Conservation (phyloP, 2,113 vertebrate species). For the Arenaria interpres region DNA sequence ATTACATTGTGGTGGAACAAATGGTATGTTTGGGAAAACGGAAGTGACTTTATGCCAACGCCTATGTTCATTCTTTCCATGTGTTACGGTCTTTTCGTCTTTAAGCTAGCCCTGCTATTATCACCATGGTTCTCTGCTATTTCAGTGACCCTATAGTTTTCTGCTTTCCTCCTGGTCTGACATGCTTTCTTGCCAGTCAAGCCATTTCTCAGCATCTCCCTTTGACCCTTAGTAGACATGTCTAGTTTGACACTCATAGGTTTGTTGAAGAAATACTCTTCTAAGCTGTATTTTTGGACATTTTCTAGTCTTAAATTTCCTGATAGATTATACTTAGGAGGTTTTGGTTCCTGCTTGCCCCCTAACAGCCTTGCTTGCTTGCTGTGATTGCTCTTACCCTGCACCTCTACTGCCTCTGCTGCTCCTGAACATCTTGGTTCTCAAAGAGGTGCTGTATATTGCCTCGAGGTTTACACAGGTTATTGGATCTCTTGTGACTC, state of each 20-base stretch:
- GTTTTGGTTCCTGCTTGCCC: neutral
- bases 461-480: neutral
- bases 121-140: neutral
- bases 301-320: neutral
- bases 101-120: neutral
- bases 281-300: neutral
- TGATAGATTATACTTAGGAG: neutral
- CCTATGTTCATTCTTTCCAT: neutral
- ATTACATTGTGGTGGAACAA: neutral
- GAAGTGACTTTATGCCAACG: neutral
- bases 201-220: neutral
- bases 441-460: neutral
- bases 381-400: neutral
- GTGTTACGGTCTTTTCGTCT: fast-evolving
- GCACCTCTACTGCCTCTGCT: neutral
- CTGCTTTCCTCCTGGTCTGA: neutral
- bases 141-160: neutral
- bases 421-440: neutral
- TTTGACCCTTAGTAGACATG: neutral
- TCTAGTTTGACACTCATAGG: neutral
- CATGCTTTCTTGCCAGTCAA: neutral
- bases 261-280: neutral
- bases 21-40: neutral
- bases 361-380: neutral
- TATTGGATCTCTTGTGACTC: neutral